phyloP scores from a whole-genome alignment of 92 coral and sea anemone genomes.

The Siderastrea radians region DNA sequence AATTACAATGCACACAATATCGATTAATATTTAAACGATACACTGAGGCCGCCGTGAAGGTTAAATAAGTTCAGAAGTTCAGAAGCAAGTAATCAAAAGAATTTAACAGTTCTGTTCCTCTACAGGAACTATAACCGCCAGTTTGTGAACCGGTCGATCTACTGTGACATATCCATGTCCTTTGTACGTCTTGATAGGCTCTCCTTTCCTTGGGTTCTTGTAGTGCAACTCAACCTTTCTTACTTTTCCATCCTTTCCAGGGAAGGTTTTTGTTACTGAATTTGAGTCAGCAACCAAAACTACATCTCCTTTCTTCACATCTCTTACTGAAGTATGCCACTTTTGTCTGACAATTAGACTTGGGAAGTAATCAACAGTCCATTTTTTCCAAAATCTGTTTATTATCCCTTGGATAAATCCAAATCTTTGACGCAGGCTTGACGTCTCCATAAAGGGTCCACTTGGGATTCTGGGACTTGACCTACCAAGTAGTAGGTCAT shows the following conservation, averaged over 20 bases:
- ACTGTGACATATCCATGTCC: background rate
- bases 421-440: slow-evolving; percentile 39
- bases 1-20: background rate
- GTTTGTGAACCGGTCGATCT: background rate
- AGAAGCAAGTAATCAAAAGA: background rate
- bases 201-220: slow-evolving; percentile 68
- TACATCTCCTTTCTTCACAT: slow-evolving; percentile 54
- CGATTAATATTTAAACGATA: background rate
- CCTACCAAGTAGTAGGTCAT: slow-evolving; percentile 57
- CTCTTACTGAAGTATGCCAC: slow-evolving; percentile 61
- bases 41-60: background rate
- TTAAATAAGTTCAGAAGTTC: background rate
- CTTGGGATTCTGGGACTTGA: slow-evolving; percentile 26
- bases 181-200: background rate
- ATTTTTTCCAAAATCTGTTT: slow-evolving; percentile 51
- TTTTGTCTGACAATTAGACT: slow-evolving; percentile 38
- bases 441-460: slow-evolving; percentile 35
- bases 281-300: slow-evolving; percentile 54
- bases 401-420: slow-evolving; percentile 38
- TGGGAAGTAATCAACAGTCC: slow-evolving; percentile 68
- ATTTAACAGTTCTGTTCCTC: background rate
- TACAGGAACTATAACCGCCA: too few species aligned
- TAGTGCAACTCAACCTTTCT: slow-evolving; percentile 60
- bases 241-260: slow-evolving; percentile 57
- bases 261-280: slow-evolving; percentile 27